Evolutionary conservation across 1,140 invertebrate genomes (phyloP), one percentile per base, ranked within the genome.

Genomic region (Drosophila nikananu): DNA sequence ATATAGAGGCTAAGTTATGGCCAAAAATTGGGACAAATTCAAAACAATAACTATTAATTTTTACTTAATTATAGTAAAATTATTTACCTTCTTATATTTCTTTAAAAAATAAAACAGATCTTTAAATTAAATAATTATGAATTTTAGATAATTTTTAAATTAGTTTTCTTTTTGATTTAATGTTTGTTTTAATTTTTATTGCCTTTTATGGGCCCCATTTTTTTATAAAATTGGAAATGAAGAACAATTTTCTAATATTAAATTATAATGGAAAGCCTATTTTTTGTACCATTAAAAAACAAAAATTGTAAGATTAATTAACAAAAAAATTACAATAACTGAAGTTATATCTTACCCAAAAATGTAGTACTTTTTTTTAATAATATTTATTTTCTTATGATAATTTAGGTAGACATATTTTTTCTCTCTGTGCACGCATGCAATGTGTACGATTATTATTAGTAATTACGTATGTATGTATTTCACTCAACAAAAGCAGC

Each of bases 401-500:
- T 13, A 12, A 5, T 37, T 17, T 0, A 12, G 1, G 0, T n/a
- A n/a, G n/a, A 17, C 0, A 37, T 23, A 59, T 19, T 48, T 60
- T 60, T 67, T 63, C 32, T 35, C 42, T 39, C 42, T 46, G 67
- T 71, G 67, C 62, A 71, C 27, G 67, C 63, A 55, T 55, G 63
- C 35, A 55, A 23, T 65, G 39, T 46, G 19, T 68, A 68, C 39
- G 42, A 67, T 66, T 71, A 67, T 66, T 71, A 55, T 55, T 68
- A 68, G 67, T 71, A 71, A 71, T 55, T 55, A 25, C 32, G 23
- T 71, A 42, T 62, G 60, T 63, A 63, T 71, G 60, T 63, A 63
- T 71, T 55, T 55, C 63, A 71, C 63, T 46, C 35, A 35, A 46
- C 21, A 67, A 71, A 54, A 67, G 63, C 67, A 71, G 67, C 49